Evolutionary conservation across 2,797 vertebrate species (phyloP).

Genomic region (Arrhamphus sclerolepis): DNA sequence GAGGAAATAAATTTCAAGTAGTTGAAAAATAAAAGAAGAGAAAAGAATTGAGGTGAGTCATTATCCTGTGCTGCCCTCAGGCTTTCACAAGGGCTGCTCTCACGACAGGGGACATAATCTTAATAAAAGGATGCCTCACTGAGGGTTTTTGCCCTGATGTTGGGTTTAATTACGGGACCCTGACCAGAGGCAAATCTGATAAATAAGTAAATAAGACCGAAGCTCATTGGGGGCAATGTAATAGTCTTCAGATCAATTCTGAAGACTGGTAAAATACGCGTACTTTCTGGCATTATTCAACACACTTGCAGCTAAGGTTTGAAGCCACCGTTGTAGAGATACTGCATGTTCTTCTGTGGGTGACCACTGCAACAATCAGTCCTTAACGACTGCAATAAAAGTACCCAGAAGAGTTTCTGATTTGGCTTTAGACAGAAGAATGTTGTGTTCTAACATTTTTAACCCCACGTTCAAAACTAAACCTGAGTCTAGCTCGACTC

Average conservation of each 20-base stretch:
- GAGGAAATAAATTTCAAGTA: no score
- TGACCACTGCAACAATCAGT: no score
- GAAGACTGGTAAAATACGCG: background rate
- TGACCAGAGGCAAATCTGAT: background rate
- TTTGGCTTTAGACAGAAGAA: background rate
- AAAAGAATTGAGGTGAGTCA: slow-evolving; percentile 1
- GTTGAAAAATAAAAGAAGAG: no score
- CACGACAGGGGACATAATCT: background rate
- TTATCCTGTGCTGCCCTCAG: background rate
- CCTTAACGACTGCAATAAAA: background rate
- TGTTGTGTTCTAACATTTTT: background rate
- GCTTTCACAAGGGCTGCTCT: background rate
- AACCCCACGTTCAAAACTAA: background rate
- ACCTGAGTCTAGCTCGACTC: no score
- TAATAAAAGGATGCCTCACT: background rate
- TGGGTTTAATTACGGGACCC: background rate
- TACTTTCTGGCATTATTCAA: background rate
- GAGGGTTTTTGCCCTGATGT: background rate
- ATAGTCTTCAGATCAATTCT: background rate
- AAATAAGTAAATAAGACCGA: no score
- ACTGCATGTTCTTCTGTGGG: background rate
- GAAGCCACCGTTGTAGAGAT: no score
- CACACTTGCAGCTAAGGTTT: background rate
- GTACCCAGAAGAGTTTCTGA: background rate
- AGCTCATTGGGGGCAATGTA: no score